These are phyloP conservation scores for Equus quagga DNA, from an alignment of 2,113 vertebrate genomes.

Conservation along the genomic window DNA sequence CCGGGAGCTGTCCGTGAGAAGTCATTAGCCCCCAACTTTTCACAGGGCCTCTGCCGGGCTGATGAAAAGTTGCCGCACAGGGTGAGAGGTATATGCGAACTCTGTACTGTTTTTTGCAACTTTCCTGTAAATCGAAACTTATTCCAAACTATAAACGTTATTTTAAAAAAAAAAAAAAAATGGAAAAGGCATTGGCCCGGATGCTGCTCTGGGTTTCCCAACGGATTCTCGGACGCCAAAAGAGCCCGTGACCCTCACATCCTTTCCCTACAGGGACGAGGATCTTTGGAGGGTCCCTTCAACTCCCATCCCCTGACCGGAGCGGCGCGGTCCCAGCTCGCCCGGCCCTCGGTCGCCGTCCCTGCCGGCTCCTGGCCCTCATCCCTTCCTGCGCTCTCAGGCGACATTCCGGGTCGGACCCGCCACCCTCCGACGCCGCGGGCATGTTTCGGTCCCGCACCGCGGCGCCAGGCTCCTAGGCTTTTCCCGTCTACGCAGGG, in stretches of 20 bases:
- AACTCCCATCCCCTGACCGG: background rate
- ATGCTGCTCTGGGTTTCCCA: background rate
- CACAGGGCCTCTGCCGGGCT: background rate
- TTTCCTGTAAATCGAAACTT: background rate
- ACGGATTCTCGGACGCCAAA: background rate
- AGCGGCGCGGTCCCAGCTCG: background rate
- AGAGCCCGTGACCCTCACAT: background rate
- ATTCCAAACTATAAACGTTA: background rate
- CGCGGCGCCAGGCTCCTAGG: background rate
- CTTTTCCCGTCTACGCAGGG: constrained; percentile 8
- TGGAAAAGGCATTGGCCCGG: background rate
- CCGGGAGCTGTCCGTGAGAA: background rate
- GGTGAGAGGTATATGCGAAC: background rate
- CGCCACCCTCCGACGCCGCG: background rate
- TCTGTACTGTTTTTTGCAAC: background rate
- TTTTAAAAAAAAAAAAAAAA: background rate
- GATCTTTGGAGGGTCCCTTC: background rate
- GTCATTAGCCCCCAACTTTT: constrained; percentile 22
- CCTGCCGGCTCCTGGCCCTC: background rate
- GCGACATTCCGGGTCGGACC: background rate
- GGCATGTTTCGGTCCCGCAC: background rate
- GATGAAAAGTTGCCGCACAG: background rate
- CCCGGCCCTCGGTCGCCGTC: background rate
- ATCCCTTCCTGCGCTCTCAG: background rate
- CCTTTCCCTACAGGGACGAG: background rate